Evolutionary conservation across 2,113 vertebrate species (phyloP).

Genomic region (Otolemur garnettii): DNA sequence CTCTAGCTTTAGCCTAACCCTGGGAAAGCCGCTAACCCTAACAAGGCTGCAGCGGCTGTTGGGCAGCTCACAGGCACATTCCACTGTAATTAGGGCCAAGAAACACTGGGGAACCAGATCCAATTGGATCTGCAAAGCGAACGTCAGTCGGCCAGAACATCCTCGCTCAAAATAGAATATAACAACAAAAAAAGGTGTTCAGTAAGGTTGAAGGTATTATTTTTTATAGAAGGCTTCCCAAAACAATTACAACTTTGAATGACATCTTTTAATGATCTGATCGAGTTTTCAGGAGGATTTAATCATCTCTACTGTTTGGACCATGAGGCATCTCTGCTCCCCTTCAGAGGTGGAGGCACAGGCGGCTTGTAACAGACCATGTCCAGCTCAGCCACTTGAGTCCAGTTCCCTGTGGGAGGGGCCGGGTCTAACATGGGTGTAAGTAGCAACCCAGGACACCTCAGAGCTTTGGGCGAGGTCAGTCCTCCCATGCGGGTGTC

Average conservation of each 20-base stretch:
- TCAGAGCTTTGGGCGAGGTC: accelerated
- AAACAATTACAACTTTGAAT: not conserved
- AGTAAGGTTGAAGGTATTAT: not conserved
- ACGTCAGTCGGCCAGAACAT: not conserved
- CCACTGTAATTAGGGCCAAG: conserved; percentile 27
- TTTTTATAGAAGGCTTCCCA: not conserved
- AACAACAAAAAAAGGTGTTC: not conserved
- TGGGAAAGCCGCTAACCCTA: not conserved
- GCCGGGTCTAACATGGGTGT: accelerated
- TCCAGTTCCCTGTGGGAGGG: no score
- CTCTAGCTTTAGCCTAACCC: not conserved
- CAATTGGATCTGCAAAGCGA: not conserved
- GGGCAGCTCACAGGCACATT: not conserved
- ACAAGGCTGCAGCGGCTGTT: not conserved
- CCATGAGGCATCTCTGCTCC: not conserved
- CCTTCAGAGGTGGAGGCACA: not conserved
- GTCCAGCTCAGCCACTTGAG: not conserved
- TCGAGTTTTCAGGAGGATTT: not conserved
- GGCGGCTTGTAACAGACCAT: not conserved
- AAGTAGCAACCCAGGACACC: accelerated
- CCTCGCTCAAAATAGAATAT: not conserved
- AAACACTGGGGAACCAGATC: not conserved
- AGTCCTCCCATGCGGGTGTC: no score
- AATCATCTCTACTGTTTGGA: not conserved
- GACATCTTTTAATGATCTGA: not conserved